These are phyloP conservation scores for Actinemys pallida DNA, from an alignment of 2,113 vertebrate species.

Conservation along the genomic window DNA sequence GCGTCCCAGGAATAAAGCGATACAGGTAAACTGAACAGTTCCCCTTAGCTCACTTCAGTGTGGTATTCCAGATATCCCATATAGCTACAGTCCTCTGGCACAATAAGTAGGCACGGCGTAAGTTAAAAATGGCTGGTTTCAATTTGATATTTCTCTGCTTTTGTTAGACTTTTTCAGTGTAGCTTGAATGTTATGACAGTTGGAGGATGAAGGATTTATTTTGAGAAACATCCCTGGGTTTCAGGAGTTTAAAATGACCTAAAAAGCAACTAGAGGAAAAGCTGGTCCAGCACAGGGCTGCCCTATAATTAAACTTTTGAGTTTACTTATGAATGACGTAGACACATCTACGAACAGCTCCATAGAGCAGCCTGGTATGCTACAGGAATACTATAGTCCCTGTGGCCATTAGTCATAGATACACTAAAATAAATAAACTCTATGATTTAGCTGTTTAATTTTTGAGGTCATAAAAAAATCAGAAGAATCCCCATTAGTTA, in stretches of 20 bases:
- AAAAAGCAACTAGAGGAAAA: background rate
- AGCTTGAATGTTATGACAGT: fast-evolving
- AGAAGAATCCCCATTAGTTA: slow-evolving; percentile 45
- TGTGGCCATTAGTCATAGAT: background rate
- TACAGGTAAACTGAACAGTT: fast-evolving
- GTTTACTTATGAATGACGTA: background rate
- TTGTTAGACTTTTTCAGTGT: background rate
- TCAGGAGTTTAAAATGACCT: background rate
- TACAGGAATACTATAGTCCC: background rate
- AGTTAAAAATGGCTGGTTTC: background rate
- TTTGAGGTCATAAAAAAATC: slow-evolving; percentile 28
- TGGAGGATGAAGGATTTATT: background rate
- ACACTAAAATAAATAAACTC: background rate
- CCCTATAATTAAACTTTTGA: background rate
- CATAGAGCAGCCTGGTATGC: background rate
- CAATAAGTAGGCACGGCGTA: background rate
- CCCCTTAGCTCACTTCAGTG: background rate
- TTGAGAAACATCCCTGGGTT: fast-evolving
- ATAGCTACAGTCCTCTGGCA: fast-evolving
- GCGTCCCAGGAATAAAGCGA: background rate
- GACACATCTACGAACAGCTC: background rate
- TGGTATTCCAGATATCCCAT: background rate
- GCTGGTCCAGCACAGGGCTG: background rate
- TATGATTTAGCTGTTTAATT: slow-evolving; percentile 58
- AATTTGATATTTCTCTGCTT: fast-evolving